Conservation (phyloP, 92 coral and sea anemone species). For the Bergia puertoricense region DNA sequence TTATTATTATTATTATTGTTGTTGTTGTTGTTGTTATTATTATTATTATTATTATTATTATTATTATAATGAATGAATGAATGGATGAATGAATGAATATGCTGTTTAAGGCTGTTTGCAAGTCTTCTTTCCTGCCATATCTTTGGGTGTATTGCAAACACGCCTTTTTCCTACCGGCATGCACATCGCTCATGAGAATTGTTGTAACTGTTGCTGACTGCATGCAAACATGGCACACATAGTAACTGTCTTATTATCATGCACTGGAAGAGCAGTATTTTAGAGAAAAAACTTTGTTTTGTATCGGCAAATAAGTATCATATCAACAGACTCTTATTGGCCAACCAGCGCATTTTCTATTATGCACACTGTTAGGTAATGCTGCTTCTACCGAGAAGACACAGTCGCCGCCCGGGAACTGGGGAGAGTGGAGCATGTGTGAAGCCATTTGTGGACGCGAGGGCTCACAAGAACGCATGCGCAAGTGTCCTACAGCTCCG, state of each 20-base stretch:
- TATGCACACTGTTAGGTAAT: background rate
- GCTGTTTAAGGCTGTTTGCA: no score
- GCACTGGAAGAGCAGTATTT: no score
- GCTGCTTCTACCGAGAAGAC: background rate
- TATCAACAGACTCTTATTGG: no score
- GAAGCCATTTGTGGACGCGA: background rate
- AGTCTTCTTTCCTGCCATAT: no score
- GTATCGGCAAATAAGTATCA: no score
- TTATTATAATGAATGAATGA: background rate
- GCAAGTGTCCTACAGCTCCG: background rate
- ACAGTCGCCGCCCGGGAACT: slow-evolving; percentile 13
- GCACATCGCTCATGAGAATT: no score
- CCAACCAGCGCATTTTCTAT: background rate
- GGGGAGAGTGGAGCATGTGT: slow-evolving; percentile 17
- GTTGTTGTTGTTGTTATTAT: background rate
- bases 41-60: background rate
- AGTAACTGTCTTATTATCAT: no score
- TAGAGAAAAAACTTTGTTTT: background rate
- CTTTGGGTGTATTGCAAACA: no score
- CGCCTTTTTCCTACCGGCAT: no score
- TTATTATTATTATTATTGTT: background rate
- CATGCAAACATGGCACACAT: no score
- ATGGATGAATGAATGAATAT: no score
- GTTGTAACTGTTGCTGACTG: no score
- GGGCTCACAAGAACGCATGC: slow-evolving; percentile 5